Conservation (phyloP, 2,888 invertebrate genomes). For the Allophyes oxyacanthae region DNA sequence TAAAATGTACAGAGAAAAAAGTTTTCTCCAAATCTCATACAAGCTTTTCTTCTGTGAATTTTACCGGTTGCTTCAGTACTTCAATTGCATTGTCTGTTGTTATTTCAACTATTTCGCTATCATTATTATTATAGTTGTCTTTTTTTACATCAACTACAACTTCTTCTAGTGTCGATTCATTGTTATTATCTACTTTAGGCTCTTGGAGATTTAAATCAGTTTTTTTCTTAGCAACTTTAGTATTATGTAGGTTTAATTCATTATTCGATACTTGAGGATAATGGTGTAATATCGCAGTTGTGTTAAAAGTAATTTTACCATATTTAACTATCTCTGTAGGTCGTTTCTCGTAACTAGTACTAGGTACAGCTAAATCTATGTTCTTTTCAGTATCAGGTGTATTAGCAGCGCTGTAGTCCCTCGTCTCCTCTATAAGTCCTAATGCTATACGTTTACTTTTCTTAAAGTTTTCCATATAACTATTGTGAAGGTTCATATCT, state of each 20-base stretch:
- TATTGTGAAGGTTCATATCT: conserved; percentile 85
- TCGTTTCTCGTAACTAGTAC: conserved; percentile 75
- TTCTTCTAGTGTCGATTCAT: conserved; percentile 49
- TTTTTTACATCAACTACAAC: conserved; percentile 49
- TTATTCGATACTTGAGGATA: conserved; percentile 80
- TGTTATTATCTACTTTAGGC: conserved; percentile 77
- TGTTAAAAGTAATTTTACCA: conserved; percentile 84
- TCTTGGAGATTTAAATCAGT: conserved; percentile 72
- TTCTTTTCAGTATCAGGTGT: conserved; percentile 63
- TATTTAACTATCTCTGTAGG: conserved; percentile 81
- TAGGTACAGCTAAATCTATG: conserved; percentile 72
- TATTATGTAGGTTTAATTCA: conserved; percentile 47
- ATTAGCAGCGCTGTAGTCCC: conserved; percentile 73
- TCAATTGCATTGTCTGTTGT: conserved; percentile 63
- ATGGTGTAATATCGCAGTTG: conserved; percentile 84
- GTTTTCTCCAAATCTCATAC: conserved; percentile 80
- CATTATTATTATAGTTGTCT: conserved; percentile 79
- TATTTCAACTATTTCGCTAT: conserved; percentile 62
- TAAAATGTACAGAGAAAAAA: conserved; percentile 72
- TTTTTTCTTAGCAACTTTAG: conserved; percentile 68
- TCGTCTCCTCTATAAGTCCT: conserved; percentile 81
- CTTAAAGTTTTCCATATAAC: conserved; percentile 82
- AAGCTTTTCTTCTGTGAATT: conserved; percentile 85
- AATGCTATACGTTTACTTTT: conserved; percentile 80
- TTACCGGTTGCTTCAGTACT: conserved; percentile 74